These are phyloP conservation scores for Anisognathus igniventris DNA, from an alignment of 2,797 vertebrate genomes.

Conservation along the genomic window DNA sequence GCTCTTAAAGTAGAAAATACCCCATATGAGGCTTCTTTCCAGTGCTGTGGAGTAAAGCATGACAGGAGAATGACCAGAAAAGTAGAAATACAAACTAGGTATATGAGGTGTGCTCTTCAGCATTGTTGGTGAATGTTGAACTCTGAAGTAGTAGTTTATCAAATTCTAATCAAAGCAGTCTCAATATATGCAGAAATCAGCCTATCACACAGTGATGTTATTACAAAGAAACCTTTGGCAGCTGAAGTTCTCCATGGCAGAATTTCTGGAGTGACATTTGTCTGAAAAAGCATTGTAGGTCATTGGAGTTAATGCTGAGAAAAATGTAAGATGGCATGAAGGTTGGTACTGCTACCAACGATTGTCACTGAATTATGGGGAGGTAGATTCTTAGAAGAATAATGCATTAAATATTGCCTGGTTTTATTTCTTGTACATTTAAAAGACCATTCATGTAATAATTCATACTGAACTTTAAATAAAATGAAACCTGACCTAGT, in stretches of 20 bases:
- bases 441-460: not conserved
- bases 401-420: not conserved
- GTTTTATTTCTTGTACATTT: not conserved
- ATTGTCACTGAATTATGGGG: not conserved
- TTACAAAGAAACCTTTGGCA: not conserved
- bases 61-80: not conserved
- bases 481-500: not conserved
- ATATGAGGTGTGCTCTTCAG: not conserved
- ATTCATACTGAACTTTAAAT: not conserved
- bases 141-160: not conserved
- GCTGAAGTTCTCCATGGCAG: not conserved
- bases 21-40: not conserved
- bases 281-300: not conserved
- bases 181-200: not conserved
- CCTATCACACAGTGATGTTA: not conserved
- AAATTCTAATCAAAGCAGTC: not conserved
- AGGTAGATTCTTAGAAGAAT: not conserved
- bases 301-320: not conserved
- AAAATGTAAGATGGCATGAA: not conserved
- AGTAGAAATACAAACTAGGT: not conserved
- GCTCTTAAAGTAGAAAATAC: not conserved
- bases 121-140: not conserved
- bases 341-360: not conserved
- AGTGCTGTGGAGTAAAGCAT: not conserved
- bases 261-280: not conserved